A percentile compares a stretch with the other conserved stretches of the same genome.
phyloP scores from a whole-genome alignment of 2,888 invertebrate species.

The Lasioglossum oenotherae region DNA sequence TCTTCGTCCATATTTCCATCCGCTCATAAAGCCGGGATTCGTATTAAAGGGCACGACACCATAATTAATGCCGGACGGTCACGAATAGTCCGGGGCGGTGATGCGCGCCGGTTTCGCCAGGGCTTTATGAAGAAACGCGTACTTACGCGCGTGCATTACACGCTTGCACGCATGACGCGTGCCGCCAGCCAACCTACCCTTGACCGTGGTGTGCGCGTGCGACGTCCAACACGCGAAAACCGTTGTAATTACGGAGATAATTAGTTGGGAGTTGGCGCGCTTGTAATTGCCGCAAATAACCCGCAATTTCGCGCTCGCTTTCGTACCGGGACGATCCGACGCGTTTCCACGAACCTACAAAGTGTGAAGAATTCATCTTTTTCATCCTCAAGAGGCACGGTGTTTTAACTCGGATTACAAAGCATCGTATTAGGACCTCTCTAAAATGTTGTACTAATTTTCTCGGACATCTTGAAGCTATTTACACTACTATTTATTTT shows the following conservation, averaged over 20 bases:
- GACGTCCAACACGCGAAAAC: conserved; percentile 20
- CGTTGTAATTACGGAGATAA: conserved; percentile 49
- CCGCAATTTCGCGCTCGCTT: conserved; percentile 7
- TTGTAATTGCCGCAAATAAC: not conserved
- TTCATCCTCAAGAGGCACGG: too few relatives aligned
- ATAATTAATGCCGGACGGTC: conserved; percentile 72
- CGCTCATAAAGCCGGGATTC: conserved; percentile 61
- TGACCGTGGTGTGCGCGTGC: conserved; percentile 37
- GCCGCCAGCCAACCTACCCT: conserved; percentile 46
- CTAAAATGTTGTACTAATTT: too few relatives aligned
- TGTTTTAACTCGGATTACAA: not conserved
- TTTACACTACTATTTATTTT: too few relatives aligned
- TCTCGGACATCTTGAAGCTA: too few relatives aligned
- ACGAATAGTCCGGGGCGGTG: conserved; percentile 60
- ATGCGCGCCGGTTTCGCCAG: conserved; percentile 41
- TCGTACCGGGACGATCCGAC: not conserved
- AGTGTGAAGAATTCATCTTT: not conserved
- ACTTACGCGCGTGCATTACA: conserved; percentile 28
- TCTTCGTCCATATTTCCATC: not conserved
- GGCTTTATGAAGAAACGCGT: conserved; percentile 50
- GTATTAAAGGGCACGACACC: conserved; percentile 68
- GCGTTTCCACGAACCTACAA: not conserved
- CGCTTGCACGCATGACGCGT: conserved; percentile 61
- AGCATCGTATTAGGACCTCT: too few relatives aligned
- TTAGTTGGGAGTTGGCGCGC: conserved; percentile 26